Evolutionary conservation across 2,113 vertebrate genomes (phyloP), one percentile per base, ranked within the genome.

Genomic region (Paratilapia polleni): DNA sequence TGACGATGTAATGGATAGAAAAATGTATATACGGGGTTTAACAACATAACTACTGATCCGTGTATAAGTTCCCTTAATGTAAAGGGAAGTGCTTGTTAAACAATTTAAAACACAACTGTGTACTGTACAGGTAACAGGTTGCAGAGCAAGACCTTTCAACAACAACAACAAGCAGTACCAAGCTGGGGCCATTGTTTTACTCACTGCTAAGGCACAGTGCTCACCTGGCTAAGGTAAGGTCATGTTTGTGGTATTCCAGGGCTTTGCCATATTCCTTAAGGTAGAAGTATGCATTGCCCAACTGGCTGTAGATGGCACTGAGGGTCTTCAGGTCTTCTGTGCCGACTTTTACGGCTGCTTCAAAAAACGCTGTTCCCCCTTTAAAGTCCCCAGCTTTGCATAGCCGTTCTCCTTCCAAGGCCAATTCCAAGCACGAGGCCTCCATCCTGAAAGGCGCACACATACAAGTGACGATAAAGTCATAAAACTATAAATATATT

Each of bases 261-360:
- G 98, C 98, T 61, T 97, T 98, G 41, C 96, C 94, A 0, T 97
- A 98, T 91, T 99, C 98, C 91, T 99, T 99, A 64, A 99, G 96
- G 94, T 99, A 99, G 94, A 99, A 99, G 92, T 99, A 99, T 47
- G 98, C 98, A 0, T 99, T 99, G 74, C 98, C 98, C 89, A 99
- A 95, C 92, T 99, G 98, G 93, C 98, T 99, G 95, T 99, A 99
- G 95, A 99, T 98, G 94, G 98, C 98, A 73, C 98, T 99, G 80
- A 99, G 97, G 0, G 98, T 99, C 95, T 98, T 98, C 88, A 99
- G 93, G 90, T 99, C 98, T 90, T 99, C 98, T 0, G 98, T 99
- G 57, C 98, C 98, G 52, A 99, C 97, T 87, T 99, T 97, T 61
- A 99, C 98, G 0, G 98, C 98, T 0, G 98, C 98, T 93, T 99